These are phyloP conservation scores for Acipenser transmontanus DNA, from an alignment of 2,797 vertebrate genomes.

Conservation along the genomic window DNA sequence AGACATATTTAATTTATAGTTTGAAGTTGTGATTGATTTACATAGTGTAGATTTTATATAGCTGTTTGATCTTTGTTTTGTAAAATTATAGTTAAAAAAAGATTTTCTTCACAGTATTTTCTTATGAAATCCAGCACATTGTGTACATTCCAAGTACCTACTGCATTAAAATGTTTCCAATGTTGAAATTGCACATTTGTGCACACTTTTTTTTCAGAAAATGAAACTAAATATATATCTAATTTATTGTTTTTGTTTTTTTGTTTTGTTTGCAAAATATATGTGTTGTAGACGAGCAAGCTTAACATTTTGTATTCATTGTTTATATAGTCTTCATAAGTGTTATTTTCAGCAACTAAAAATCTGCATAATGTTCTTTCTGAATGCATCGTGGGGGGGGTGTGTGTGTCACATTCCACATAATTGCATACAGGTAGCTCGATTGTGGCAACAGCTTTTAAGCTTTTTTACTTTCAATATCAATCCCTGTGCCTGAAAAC, in stretches of 20 bases:
- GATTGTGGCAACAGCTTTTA: slow-evolving; percentile 26
- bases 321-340: slow-evolving; percentile 62
- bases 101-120: slow-evolving; percentile 49
- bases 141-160: slow-evolving; percentile 62
- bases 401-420: slow-evolving; percentile 60
- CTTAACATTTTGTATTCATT: slow-evolving; percentile 71
- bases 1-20: slow-evolving; percentile 54
- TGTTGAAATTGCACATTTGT: slow-evolving; percentile 24
- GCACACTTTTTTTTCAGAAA: slow-evolving; percentile 13
- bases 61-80: slow-evolving; percentile 45
- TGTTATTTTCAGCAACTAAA: slow-evolving; percentile 56
- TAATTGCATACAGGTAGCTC: slow-evolving; percentile 33
- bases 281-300: slow-evolving; percentile 64
- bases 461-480: slow-evolving; percentile 41
- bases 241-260: slow-evolving; percentile 68
- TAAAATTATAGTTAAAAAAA: slow-evolving; percentile 45
- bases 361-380: slow-evolving; percentile 44
- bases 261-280: slow-evolving; percentile 47
- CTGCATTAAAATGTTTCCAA: slow-evolving; percentile 26
- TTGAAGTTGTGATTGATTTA: slow-evolving; percentile 52
- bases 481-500: slow-evolving; percentile 61
- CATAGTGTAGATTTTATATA: slow-evolving; percentile 59
- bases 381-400: slow-evolving; percentile 38
- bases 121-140: slow-evolving; percentile 57
- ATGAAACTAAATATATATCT: slow-evolving; percentile 63